Percentiles rank a stretch among this genome's conserved stretches.
These are phyloP conservation scores for Drosophila murphyi DNA, from an alignment of 1,140 invertebrate species.

Conservation along the genomic window DNA sequence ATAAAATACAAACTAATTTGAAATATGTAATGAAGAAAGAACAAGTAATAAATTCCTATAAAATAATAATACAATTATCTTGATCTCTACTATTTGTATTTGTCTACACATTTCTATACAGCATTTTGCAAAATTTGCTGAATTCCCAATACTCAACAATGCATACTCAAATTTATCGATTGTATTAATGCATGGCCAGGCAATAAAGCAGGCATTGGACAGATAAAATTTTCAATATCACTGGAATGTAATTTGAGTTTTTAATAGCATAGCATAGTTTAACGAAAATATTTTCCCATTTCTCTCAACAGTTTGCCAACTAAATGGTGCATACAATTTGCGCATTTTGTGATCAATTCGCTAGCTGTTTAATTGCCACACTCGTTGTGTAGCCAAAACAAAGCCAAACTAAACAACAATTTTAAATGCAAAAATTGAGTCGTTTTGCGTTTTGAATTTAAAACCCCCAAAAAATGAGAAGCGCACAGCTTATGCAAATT, in stretches of 20 bases:
- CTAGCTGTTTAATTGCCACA: slow-evolving; percentile 44
- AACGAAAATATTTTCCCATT: slow-evolving; percentile 22
- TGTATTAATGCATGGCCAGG: background rate
- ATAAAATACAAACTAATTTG: background rate
- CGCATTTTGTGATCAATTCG: slow-evolving; percentile 48
- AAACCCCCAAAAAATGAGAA: slow-evolving; percentile 31
- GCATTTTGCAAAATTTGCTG: background rate
- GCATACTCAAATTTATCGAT: slow-evolving; percentile 2
- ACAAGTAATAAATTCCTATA: too few relatives aligned
- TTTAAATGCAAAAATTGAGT: slow-evolving; percentile 52
- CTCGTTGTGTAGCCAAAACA: slow-evolving; percentile 14
- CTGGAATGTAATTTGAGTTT: slow-evolving; percentile 30
- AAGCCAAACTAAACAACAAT: slow-evolving; percentile 25
- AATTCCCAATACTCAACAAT: background rate
- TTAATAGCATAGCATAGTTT: slow-evolving; percentile 46
- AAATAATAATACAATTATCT: too few relatives aligned
- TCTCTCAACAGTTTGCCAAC: slow-evolving; percentile 23
- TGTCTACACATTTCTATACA: background rate
- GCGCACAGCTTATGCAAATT: slow-evolving; percentile 61
- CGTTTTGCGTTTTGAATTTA: slow-evolving; percentile 37
- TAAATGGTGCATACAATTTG: slow-evolving; percentile 31
- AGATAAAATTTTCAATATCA: slow-evolving; percentile 8
- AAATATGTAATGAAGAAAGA: too few relatives aligned
- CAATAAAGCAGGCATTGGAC: background rate
- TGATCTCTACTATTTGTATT: background rate